Evolutionary conservation across 37 sponge, comb jelly and placozoan genomes (phyloP), one percentile per base, ranked within the genome.

Genomic region (Agelas oroides): DNA sequence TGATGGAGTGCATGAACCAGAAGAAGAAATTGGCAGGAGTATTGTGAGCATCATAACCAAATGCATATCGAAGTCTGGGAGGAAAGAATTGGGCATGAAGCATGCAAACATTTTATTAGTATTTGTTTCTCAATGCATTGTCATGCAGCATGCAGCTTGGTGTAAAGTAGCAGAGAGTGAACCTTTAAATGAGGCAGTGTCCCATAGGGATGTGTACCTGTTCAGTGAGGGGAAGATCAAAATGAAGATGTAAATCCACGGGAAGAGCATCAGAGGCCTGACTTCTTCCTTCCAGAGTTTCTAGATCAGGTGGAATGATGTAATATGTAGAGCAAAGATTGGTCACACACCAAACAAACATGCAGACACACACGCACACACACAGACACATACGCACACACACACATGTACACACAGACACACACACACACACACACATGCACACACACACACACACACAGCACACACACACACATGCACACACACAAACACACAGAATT

Each of bases 1-100:
- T 80, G 19, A 80, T 30, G 25, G 81, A 66, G 28, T 80, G 81
- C 53, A 68, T 53, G 68, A 80, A 80, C 81, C 81, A 80, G 34
- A 80, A 68, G 12, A 66, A 80, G 70, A 80, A 80, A 33, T 67
- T 65, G 21, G 53, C 81, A 28, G 55, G 33, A 27, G 67, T 8
- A 6, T 65, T 34, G 1, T 28, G 59, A 28, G 36, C 70, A n/a
- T 68, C 32, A 33, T 39, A 65, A 25, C 81, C 81, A 53, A 28
- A 53, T 54, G 68, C 67, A 11, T 35, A 21, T 53, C 81, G 66
- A 27, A 80, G 20, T 35, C 81, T 80, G 34, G 20, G 40, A 31
- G 53, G 37, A 15, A 32, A 69, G n/a, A n/a, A n/a, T n/a, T 69
- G 5, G 21, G 15, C 70, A 32, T 35, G 38, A 30, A 65, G 17